These are phyloP conservation scores for Phyllotis vaccarum DNA, from an alignment of 2,797 vertebrate species.

Conservation along the genomic window DNA sequence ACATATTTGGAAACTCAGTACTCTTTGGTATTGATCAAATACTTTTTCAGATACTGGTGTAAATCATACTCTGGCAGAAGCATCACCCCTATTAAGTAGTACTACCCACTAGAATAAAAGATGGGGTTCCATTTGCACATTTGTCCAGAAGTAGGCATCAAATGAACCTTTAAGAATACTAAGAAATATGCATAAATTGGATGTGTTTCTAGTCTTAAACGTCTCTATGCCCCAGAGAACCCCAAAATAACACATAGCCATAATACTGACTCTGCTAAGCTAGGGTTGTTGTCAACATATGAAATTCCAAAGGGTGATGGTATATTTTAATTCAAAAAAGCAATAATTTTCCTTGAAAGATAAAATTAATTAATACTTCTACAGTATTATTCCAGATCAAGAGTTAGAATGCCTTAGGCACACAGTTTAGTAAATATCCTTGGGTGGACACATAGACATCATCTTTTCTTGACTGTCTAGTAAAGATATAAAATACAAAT, in stretches of 20 bases:
- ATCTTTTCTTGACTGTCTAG: background rate
- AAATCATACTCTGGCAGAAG: background rate
- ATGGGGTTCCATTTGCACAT: background rate
- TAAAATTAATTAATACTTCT: constrained; percentile 67
- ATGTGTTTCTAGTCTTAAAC: constrained; percentile 62
- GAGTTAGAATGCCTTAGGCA: constrained; percentile 17
- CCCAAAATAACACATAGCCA: constrained; percentile 14
- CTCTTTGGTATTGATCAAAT: background rate
- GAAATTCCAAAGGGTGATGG: constrained; percentile 59
- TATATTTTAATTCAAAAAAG: constrained; percentile 70
- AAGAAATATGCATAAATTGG: constrained; percentile 20
- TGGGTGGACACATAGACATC: background rate
- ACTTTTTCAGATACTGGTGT: background rate
- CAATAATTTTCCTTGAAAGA: constrained; percentile 55
- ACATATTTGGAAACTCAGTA: background rate
- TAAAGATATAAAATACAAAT: constrained; percentile 24
- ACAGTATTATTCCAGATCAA: background rate
- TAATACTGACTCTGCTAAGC: constrained; percentile 29
- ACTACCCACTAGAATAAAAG: background rate
- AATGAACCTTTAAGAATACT: constrained; percentile 11
- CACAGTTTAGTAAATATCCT: constrained; percentile 11
- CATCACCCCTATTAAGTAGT: background rate
- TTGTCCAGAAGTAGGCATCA: constrained; percentile 22
- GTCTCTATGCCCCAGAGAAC: background rate
- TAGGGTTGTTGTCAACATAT: constrained; percentile 40